Conservation (phyloP, 2,113 vertebrate genomes). For the Microtus montanus region DNA sequence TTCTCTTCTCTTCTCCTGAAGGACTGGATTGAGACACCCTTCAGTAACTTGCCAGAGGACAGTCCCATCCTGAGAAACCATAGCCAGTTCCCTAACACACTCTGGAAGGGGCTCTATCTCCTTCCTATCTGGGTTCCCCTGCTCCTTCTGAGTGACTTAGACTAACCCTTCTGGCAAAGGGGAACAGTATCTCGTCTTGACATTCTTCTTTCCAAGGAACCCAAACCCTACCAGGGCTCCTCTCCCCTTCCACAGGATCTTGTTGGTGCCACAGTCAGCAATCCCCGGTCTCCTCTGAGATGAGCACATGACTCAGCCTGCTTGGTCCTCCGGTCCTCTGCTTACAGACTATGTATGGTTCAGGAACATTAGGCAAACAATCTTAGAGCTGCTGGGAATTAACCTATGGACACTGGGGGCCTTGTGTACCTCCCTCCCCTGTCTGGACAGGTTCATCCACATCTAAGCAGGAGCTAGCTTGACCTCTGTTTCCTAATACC, state of each 20-base stretch:
- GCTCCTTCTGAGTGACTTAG: neutral
- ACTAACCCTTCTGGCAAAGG: neutral
- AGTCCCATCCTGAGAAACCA: neutral
- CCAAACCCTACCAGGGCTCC: neutral
- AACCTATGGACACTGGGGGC: neutral
- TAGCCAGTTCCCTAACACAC: neutral
- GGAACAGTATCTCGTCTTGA: neutral
- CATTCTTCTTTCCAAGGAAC: neutral
- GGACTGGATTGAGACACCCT: neutral
- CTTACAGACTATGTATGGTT: neutral
- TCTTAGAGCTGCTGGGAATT: no score
- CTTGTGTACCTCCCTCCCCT: neutral
- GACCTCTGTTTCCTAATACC: neutral
- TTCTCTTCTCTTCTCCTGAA: neutral
- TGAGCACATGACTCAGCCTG: neutral
- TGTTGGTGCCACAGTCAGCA: neutral
- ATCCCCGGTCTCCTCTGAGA: neutral
- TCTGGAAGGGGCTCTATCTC: neutral
- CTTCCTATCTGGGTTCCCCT: neutral
- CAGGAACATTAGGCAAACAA: neutral
- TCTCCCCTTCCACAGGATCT: no score
- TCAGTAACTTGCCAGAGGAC: neutral
- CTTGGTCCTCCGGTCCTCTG: neutral
- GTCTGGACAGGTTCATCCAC: neutral
- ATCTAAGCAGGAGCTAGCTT: neutral